phyloP scores from a whole-genome alignment of 2,797 vertebrate species.

The Notolabrus celidotus region DNA sequence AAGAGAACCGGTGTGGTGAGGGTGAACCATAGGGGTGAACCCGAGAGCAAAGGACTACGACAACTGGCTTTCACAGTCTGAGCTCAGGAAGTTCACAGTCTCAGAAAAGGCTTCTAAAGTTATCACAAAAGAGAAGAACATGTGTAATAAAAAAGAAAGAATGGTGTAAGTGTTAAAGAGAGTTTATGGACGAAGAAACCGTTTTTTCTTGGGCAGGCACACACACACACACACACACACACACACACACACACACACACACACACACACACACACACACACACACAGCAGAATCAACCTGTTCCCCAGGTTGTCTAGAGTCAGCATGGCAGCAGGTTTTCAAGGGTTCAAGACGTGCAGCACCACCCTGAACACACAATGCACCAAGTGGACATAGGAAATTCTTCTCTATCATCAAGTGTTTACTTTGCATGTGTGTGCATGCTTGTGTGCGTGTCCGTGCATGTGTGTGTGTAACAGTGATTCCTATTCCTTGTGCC shows the following conservation, averaged over 20 bases:
- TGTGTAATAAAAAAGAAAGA: no score
- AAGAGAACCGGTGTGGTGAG: slow-evolving; percentile 63
- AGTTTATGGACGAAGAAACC: no score
- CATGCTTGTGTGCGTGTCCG: no score
- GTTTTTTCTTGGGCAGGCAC: no score
- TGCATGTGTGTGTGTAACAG: no score
- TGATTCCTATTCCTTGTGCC: no score
- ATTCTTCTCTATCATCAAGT: rapidly evolving
- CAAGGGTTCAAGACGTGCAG: neutral
- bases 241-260: slow-evolving; percentile 5
- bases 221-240: slow-evolving; percentile 33
- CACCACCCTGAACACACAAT: slow-evolving; percentile 3
- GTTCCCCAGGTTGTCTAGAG: slow-evolving; percentile 3
- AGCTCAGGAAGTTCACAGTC: no score
- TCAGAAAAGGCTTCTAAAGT: no score
- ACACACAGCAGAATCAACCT: neutral
- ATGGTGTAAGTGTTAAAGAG: no score
- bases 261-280: neutral
- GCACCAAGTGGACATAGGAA: neutral
- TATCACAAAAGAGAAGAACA: no score
- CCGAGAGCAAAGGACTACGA: no score
- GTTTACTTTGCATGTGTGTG: neutral
- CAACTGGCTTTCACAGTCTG: no score
- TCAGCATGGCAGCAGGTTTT: neutral
- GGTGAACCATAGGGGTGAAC: slow-evolving; percentile 34